Evolutionary conservation across 2,797 vertebrate genomes (phyloP), one percentile per base, ranked within the genome.

Genomic region (Alosa sapidissima): DNA sequence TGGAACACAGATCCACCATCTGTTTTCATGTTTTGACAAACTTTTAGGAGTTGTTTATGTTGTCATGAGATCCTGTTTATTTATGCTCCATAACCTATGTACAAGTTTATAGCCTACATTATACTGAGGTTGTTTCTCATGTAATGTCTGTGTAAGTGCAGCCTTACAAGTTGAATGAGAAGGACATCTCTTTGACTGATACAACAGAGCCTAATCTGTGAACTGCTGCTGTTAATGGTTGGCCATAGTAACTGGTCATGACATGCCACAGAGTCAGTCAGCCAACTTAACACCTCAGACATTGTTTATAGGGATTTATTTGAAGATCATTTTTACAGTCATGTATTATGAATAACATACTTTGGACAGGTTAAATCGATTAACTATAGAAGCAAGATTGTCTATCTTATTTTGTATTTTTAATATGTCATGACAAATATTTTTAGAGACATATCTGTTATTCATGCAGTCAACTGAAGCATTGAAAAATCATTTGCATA

Each of bases 171-270:
- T 41, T 47, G 16, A 78, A 8, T 78, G 41, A 21, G 72, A 78
- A 75, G 68, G 72, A 19, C 72, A 21, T 36, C 65, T 78, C 5
- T 45, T 2, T 47, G 72, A 78, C 72, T 21, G 72, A 78, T 78
- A 47, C 21, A 78, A 78, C 72, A 21, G 72, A 47, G 60, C 68
- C 36, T 78, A 78, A 21, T 78, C 41, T 78, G 19, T 45, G 72
- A 47, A 78, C 19, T 45, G 11, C 41, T 47, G 72, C 36, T 19
- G 72, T 45, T 45, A 41, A 36, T 45, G 72, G 78, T 78, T 78
- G 16, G 47, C 72, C 41, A 62, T 7, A 75, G 72, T 21, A 78
- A 45, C 19, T 6, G 5, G 33, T 28, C 33, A 36, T 72, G 11
- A 28, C 36, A 21, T 78, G 19, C 41, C 72, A 78, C 72, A 47